Percentiles rank a stretch among this genome's conserved stretches.
These are phyloP conservation scores for Excalfactoria chinensis DNA, from an alignment of 2,113 vertebrate species.

Conservation along the genomic window DNA sequence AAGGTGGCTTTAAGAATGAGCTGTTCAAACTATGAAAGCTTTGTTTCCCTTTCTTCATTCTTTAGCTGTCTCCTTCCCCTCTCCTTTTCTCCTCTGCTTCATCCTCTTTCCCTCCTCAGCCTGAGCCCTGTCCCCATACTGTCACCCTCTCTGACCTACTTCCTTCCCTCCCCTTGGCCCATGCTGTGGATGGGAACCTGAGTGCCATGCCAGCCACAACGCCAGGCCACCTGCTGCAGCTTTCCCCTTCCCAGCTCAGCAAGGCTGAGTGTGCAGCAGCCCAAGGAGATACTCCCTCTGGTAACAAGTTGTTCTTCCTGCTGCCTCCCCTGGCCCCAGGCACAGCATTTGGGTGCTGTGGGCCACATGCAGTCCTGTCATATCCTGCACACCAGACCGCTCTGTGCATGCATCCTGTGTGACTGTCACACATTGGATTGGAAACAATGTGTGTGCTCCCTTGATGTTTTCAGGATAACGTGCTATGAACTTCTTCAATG, in stretches of 20 bases:
- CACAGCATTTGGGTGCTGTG: background rate
- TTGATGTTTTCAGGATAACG: background rate
- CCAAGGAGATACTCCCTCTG: background rate
- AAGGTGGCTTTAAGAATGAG: conserved; percentile 49
- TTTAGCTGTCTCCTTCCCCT: background rate
- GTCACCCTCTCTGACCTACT: conserved; percentile 67
- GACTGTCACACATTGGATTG: fast-evolving
- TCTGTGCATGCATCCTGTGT: fast-evolving
- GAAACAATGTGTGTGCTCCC: background rate
- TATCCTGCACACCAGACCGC: background rate
- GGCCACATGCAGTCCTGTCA: background rate
- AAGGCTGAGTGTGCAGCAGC: background rate
- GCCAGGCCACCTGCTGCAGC: conserved; percentile 30
- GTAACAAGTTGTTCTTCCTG: background rate
- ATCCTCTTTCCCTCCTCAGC: background rate
- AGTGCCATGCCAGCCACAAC: conserved; percentile 52
- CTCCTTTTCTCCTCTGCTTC: background rate
- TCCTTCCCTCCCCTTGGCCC: conserved; percentile 35
- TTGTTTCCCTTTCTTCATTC: background rate
- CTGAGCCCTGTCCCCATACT: conserved; percentile 36
- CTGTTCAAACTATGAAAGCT: background rate
- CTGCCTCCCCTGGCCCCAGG: background rate
- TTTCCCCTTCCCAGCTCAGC: background rate
- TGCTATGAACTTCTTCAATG: background rate
- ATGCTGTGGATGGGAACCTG: conserved; percentile 65